Base-by-base conservation (phyloP, 1,140 invertebrate genomes). In the Lepidurus couesii region DNA sequence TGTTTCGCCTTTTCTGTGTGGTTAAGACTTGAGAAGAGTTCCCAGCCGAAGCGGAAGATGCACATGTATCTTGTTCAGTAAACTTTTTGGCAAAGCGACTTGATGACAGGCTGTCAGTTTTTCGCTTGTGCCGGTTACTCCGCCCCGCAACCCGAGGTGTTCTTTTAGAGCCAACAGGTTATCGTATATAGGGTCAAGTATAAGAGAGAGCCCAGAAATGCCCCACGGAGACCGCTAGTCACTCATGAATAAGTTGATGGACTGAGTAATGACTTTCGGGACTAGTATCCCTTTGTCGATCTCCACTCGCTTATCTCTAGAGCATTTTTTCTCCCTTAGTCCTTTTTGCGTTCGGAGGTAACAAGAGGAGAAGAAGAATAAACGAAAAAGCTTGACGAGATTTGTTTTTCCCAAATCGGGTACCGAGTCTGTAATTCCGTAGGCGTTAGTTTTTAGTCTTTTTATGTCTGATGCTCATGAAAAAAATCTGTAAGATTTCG, bases 191-290 rank as follows among this genome's bases (percentile, higher is more conserved):
- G 1, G 13, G 53, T 65, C 13, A 34, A 34, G 53, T 16, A 65
- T 65, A 21, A 65, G 21, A 2, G 53, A 65, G 53, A 65, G n/a
- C 13, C 21, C 21, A 13, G 53, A 65, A 65, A 65, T 65, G 53
- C 6, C 8, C 53, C n/a, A 21, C 16, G 21, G 21, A 65, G 13
- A 3, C 53, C n/a, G 1, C 7, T 13, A 65, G 53, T 65, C 53
- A 65, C 53, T 65, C 53, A 65, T 65, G 53, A 65, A 65, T 65
- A 65, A 9, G 53, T 65, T 65, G 53, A 16, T 65, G 53, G 53
- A 65, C 53, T 3, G 53, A 9, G 53, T 65, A 65, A 65, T 65
- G 53, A 16, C 53, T 65, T 65, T 9, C 8, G 53, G 53, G 21
- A 16, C 6, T 65, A 65, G 53, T 11, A 65, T 21, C 6, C 53